Evolutionary conservation across 2,113 vertebrate species (phyloP).

Genomic region (Entomyzon cyanotis): DNA sequence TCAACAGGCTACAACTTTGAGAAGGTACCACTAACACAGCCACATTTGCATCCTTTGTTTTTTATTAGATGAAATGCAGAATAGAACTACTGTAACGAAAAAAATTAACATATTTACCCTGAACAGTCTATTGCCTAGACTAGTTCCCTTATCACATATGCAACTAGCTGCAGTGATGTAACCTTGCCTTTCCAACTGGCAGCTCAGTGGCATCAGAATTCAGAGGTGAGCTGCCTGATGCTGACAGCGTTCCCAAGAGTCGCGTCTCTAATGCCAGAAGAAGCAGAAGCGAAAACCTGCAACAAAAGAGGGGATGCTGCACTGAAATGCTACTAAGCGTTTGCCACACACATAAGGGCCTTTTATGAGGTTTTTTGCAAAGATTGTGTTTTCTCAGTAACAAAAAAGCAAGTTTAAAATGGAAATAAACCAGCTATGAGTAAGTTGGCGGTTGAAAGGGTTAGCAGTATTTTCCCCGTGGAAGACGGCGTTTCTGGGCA

Average conservation of each 20-base stretch:
- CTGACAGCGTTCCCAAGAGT: neutral
- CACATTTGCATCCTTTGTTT: neutral
- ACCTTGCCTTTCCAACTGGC: neutral
- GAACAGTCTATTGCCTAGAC: neutral
- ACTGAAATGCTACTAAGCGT: neutral
- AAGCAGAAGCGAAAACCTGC: neutral
- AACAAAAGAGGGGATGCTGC: neutral
- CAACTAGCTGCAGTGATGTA: neutral
- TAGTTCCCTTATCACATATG: fast-evolving
- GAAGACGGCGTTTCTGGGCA: neutral
- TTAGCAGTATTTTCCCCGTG: neutral
- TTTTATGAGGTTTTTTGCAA: neutral
- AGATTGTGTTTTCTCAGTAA: neutral
- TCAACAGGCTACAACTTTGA: neutral
- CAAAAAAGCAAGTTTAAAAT: neutral
- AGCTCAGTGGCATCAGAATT: neutral
- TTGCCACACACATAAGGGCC: neutral
- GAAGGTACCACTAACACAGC: neutral
- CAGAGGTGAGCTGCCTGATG: neutral
- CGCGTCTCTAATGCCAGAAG: neutral
- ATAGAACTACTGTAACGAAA: neutral
- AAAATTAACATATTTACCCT: neutral
- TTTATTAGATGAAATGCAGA: neutral
- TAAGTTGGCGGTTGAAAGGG: neutral
- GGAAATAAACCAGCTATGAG: neutral